phyloP scores from a whole-genome alignment of 2,113 vertebrate genomes.

The Cebidichthys violaceus region DNA sequence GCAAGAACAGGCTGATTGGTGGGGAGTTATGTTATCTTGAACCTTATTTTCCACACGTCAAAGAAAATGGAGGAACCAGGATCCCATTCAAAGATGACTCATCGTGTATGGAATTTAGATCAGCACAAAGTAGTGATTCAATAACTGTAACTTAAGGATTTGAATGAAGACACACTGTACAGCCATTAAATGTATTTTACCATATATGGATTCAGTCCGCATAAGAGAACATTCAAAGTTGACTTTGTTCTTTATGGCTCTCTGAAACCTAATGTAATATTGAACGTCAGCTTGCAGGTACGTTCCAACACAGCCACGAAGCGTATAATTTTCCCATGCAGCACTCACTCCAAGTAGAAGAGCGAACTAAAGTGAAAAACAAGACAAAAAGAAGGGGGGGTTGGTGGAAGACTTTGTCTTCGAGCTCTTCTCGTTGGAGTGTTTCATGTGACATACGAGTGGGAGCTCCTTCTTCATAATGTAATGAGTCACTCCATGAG shows the following conservation, averaged over 20 bases:
- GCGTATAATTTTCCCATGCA: conserved; percentile 58
- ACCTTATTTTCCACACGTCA: conserved; percentile 40
- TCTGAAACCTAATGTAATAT: conserved; percentile 42
- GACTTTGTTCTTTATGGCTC: conserved; percentile 18
- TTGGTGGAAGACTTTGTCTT: conserved; percentile 32
- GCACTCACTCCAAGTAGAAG: conserved; percentile 17
- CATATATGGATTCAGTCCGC: conserved; percentile 34
- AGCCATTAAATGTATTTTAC: background rate
- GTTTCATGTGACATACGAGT: conserved; percentile 53
- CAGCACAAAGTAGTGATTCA: conserved; percentile 1
- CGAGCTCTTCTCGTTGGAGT: conserved; percentile 38
- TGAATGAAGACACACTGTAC: background rate
- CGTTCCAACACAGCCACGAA: conserved; percentile 53
- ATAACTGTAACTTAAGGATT: background rate
- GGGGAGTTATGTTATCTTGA: conserved; percentile 20
- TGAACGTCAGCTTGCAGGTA: conserved; percentile 40
- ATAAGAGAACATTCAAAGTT: conserved; percentile 22
- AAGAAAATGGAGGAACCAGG: conserved; percentile 29
- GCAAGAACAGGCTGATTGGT: conserved; percentile 30
- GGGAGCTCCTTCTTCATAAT: conserved; percentile 34
- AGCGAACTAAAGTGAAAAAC: conserved; percentile 22
- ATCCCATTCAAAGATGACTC: conserved; percentile 19
- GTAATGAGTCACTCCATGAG: conserved; percentile 20
- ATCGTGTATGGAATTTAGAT: background rate
- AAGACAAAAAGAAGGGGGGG: conserved; percentile 9